Evolutionary conservation across 2,797 vertebrate species (phyloP), one percentile per base, ranked within the genome.

Genomic region (Typhlichthys eigenmanni): DNA sequence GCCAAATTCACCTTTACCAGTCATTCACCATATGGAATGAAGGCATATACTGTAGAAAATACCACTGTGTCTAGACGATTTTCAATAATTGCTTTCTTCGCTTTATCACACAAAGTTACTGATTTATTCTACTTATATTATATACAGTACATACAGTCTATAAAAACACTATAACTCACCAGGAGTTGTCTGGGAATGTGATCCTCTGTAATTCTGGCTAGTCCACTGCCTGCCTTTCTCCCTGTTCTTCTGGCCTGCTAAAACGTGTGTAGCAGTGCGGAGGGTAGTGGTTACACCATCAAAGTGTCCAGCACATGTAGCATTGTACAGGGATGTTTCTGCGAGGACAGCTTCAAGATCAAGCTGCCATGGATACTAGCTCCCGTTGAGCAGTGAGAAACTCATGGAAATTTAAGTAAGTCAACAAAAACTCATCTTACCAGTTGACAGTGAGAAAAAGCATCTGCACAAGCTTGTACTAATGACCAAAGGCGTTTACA

Each of bases 371-470:
- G 53, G 59, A 45, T 53, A 49, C 61, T 53, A 58, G 47, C 32
- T 54, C 14, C 24, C 64, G 85, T 83, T 70, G 87, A 75, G 78
- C 78, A 34, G 71, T 71, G 62, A 69, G 53, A 10, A 68, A 61
- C 65, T 68, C 55, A 52, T 54, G n/a, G 68, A 71, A 59, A 81
- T 84, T 76, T 54, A 62, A 55, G 12, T 73, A 73, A 78, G 80
- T 85, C 82, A 86, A 87, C 80, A 87, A 19, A 60, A 74, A 79
- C 76, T 86, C 60, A 72, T 76, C 75, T 76, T 76, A 72, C 78
- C 68, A 73, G 84, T 85, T 81, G 60, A 51, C 57, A 60, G 54
- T 29, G 10, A 47, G 61, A 7, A 46, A 67, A 38, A 45, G 59
- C 58, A 47, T 68, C 43, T 32, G 16, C 9, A 47, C 11, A 16